Evolutionary conservation across 2,888 invertebrate species (phyloP).

Genomic region (Pyrrhosoma nymphula): DNA sequence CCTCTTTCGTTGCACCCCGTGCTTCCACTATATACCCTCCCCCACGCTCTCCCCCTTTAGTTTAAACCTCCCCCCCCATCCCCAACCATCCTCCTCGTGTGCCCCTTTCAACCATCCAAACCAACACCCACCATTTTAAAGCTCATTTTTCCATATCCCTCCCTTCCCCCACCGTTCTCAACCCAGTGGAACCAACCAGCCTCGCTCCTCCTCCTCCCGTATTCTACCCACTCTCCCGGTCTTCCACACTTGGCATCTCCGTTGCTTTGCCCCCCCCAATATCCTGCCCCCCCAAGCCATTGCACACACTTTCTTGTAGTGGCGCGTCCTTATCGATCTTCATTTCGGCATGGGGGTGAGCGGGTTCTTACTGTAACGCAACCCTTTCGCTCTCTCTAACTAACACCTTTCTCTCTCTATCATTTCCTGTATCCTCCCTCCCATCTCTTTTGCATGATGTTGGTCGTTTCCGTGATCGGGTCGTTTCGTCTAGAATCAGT

Average conservation of each 20-base stretch:
- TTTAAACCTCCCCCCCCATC: background rate
- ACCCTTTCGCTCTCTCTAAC: conserved; percentile 25
- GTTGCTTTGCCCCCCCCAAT: background rate
- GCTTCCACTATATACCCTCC: background rate
- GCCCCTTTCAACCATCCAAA: background rate
- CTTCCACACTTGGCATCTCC: conserved; percentile 30
- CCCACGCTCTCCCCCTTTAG: background rate
- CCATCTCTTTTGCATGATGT: background rate
- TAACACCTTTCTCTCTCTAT: background rate
- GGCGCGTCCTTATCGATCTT: conserved; percentile 11
- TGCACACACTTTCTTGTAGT: background rate
- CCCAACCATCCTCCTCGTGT: background rate
- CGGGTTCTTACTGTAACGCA: background rate
- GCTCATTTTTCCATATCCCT: conserved; percentile 39
- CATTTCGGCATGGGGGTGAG: background rate
- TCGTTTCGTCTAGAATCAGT: background rate
- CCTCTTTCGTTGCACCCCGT: background rate
- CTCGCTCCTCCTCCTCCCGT: background rate
- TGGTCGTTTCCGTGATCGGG: background rate
- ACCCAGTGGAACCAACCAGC: background rate
- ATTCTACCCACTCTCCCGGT: background rate
- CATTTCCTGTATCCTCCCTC: background rate
- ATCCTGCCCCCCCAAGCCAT: background rate
- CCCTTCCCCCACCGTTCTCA: background rate
- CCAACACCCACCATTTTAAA: conserved; percentile 28